Evolutionary conservation across 2,888 invertebrate genomes (phyloP), one percentile per base, ranked within the genome.

Genomic region (Caenorhabditis japonica): DNA sequence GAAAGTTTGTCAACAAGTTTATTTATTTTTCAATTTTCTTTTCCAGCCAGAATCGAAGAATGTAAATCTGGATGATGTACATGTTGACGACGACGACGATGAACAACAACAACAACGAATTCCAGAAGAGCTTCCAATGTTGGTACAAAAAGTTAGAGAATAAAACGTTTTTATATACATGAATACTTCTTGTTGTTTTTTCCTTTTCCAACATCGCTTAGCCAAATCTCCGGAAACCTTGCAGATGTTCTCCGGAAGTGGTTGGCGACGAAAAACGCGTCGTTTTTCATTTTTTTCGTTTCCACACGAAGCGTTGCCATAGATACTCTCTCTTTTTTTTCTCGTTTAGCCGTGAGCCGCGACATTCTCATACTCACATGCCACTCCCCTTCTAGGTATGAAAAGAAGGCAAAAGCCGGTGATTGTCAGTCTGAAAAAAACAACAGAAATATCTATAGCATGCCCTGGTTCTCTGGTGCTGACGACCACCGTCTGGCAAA

Each of bases 201-300:
- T n/a, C n/a, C n/a, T n/a, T n/a, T n/a, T n/a, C n/a, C n/a, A n/a
- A n/a, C n/a, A n/a, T n/a, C n/a, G n/a, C n/a, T n/a, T n/a, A n/a
- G n/a, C n/a, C n/a, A n/a, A n/a, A n/a, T n/a, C n/a, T n/a, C 36
- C 52, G 44, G 52, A 61, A 46, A 19, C 17, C 34, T 33, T 34
- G 36, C 52, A 36, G 64, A 64, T 64, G 64, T 64, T 64, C 64
- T 30, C 49, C 64, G 64, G 64, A 64, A 56, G 64, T 47, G 17
- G 47, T 64, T 49, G 55, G 33, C 56, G 56, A 34, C 41, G 55
- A 64, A 64, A 64, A 64, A 64, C 55, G 55, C 38, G 56, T 64
- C 49, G 55, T 47, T 55, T 55, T 36, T 23, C 19, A 1, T 17
- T 49, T 33, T 43, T 23, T 30, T 58, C 36, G 23, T 12, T 38